phyloP scores from a whole-genome alignment of 2,888 invertebrate species.

The Molanna angustata region DNA sequence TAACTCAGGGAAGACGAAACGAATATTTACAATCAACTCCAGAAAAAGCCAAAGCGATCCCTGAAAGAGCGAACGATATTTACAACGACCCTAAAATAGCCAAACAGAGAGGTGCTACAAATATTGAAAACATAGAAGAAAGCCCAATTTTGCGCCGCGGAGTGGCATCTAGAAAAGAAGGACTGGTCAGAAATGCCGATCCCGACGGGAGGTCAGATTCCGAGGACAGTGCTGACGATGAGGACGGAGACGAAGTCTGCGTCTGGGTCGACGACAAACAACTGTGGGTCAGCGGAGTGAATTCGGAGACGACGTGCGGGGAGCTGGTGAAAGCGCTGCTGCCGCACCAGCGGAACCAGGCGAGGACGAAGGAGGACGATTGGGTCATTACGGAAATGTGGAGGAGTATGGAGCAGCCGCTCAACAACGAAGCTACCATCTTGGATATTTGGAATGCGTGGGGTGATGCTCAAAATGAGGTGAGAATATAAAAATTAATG shows the following conservation, averaged over 20 bases:
- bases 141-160: too few species aligned
- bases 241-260: conserved; percentile 55
- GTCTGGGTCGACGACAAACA: conserved; percentile 74
- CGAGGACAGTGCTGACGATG: conserved; percentile 12
- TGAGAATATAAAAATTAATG: conserved; percentile 39
- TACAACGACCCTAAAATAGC: not conserved
- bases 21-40: too few species aligned
- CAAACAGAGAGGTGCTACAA: not conserved
- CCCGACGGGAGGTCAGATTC: not conserved
- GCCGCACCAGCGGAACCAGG: conserved; percentile 45
- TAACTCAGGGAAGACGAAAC: too few species aligned
- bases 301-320: conserved; percentile 72
- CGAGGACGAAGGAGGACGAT: conserved; percentile 16
- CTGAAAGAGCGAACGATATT: not conserved
- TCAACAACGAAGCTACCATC: conserved; percentile 69
- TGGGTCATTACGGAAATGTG: conserved; percentile 76
- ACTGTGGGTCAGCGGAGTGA: conserved; percentile 78
- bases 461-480: conserved; percentile 69
- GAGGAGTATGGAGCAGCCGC: conserved; percentile 73
- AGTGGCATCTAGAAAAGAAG: not conserved
- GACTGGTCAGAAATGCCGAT: not conserved
- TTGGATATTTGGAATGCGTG: conserved; percentile 78
- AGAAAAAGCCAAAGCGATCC: not conserved
- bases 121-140: not conserved
- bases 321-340: conserved; percentile 74